These are phyloP conservation scores for Cryptotermes secundus DNA, from an alignment of 1,140 invertebrate species.

Conservation along the genomic window DNA sequence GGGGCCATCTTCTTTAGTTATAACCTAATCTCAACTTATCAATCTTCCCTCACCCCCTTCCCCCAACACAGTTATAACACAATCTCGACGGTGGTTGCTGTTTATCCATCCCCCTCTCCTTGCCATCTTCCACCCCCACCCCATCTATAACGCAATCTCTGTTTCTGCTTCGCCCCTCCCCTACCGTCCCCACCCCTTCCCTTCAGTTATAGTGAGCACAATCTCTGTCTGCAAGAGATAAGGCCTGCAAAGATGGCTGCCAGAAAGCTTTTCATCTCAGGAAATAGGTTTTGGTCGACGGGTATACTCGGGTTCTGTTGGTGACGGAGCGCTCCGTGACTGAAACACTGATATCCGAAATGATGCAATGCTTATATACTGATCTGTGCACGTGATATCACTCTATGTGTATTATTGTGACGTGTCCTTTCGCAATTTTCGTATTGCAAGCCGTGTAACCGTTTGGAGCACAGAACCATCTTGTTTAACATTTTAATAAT, in stretches of 20 bases:
- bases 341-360: neutral
- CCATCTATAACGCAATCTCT: neutral
- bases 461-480: too few relatives aligned
- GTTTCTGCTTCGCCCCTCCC: slow-evolving; percentile 2
- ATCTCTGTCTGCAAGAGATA: slow-evolving; percentile 30
- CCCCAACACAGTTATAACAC: slow-evolving; percentile 6
- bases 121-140: neutral
- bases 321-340: neutral
- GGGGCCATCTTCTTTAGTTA: neutral
- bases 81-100: slow-evolving; percentile 25
- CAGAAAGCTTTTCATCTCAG: slow-evolving; percentile 30
- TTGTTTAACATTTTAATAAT: too few relatives aligned
- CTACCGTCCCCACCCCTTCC: neutral
- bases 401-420: too few relatives aligned
- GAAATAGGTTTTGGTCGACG: slow-evolving; percentile 30
- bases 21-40: slow-evolving; percentile 28
- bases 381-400: too few relatives aligned
- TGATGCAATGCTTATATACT: neutral
- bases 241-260: slow-evolving; percentile 21
- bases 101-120: slow-evolving; percentile 21
- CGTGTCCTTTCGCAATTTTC: too few relatives aligned
- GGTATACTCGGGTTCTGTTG: slow-evolving; percentile 12
- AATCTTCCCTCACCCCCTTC: slow-evolving; percentile 19
- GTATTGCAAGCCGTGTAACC: too few relatives aligned
- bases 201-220: slow-evolving; percentile 26